A percentile compares a stretch with the other conserved stretches of the same genome.
Evolutionary conservation across 2,113 vertebrate species (phyloP).

Genomic region (Morphnarchus princeps): DNA sequence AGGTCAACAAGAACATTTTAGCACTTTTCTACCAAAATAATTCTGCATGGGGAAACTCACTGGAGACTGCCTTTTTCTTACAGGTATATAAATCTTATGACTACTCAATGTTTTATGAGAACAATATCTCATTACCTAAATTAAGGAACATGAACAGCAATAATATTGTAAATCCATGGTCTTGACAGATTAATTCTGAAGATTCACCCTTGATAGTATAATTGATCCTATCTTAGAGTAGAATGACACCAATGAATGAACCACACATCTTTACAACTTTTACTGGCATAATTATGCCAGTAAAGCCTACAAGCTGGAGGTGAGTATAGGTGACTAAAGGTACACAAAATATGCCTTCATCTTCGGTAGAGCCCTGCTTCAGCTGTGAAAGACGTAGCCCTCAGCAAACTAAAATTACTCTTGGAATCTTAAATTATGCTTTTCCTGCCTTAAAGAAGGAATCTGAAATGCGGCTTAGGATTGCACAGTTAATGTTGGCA

Average conservation of each 20-base stretch:
- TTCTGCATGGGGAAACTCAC: not conserved
- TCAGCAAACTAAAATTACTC: not conserved
- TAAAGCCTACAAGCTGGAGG: not conserved
- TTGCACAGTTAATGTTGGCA: not conserved
- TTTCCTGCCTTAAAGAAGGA: not conserved
- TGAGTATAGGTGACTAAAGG: not conserved
- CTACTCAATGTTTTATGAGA: not conserved
- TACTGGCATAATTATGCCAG: not conserved
- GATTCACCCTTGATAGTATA: not conserved
- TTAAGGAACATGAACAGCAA: not conserved
- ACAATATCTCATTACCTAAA: not conserved
- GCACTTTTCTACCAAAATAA: not conserved
- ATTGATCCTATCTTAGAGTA: not conserved
- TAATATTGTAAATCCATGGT: not conserved
- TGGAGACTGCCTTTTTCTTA: not conserved
- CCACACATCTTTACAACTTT: not conserved
- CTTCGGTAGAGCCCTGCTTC: not conserved
- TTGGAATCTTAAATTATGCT: not conserved
- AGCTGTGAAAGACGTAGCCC: not conserved
- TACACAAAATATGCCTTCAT: not conserved
- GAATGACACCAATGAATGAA: not conserved
- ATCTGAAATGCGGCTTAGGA: not conserved
- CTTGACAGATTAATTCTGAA: not conserved
- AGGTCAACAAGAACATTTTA: slow-evolving; percentile 13
- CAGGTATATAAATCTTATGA: not conserved